A percentile compares a stretch with the other conserved stretches of the same genome.
Conservation (phyloP, 23 tunicate species). For the Oikopleura albicans region DNA sequence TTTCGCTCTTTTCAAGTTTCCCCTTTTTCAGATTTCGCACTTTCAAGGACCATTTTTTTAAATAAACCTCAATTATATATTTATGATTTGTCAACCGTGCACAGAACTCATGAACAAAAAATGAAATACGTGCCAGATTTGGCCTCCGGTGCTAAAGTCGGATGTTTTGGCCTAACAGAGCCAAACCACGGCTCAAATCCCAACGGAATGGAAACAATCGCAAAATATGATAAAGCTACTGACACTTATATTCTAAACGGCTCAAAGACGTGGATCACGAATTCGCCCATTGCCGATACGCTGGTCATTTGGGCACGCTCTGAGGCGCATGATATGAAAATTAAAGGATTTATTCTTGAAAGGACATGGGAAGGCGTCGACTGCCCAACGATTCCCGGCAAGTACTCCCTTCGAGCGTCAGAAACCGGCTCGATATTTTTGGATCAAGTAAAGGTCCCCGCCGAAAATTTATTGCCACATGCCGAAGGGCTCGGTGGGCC, state of each 20-base stretch:
- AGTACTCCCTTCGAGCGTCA: slow-evolving; percentile 20
- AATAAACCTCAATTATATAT: too few relatives aligned
- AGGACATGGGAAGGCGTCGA: slow-evolving; percentile 14
- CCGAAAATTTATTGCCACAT: slow-evolving; percentile 16
- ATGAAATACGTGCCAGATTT: slow-evolving; percentile 17
- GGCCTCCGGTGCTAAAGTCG: slow-evolving; percentile 17
- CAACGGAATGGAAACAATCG: slow-evolving; percentile 19
- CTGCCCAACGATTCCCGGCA: slow-evolving; percentile 19
- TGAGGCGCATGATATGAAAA: slow-evolving; percentile 15
- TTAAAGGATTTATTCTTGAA: slow-evolving; percentile 21
- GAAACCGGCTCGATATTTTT: slow-evolving; percentile 19
- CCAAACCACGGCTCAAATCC: slow-evolving; percentile 23
- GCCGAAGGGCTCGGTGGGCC: slow-evolving; percentile 22
- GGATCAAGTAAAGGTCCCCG: slow-evolving; percentile 22
- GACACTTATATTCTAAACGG: slow-evolving; percentile 17
- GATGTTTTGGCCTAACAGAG: slow-evolving; percentile 23
- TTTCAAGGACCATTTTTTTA: too few relatives aligned
- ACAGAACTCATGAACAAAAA: slow-evolving; percentile 12
- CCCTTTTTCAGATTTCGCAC: too few relatives aligned
- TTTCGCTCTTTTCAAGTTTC: too few relatives aligned
- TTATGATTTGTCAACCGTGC: too few relatives aligned
- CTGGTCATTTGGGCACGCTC: slow-evolving; percentile 21
- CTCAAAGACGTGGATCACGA: slow-evolving; percentile 20
- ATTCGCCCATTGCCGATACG: slow-evolving; percentile 19
- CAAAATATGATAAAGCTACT: slow-evolving; percentile 6